Evolutionary conservation across 92 coral and sea anemone genomes (phyloP).

Genomic region (Nematostella vectensis): DNA sequence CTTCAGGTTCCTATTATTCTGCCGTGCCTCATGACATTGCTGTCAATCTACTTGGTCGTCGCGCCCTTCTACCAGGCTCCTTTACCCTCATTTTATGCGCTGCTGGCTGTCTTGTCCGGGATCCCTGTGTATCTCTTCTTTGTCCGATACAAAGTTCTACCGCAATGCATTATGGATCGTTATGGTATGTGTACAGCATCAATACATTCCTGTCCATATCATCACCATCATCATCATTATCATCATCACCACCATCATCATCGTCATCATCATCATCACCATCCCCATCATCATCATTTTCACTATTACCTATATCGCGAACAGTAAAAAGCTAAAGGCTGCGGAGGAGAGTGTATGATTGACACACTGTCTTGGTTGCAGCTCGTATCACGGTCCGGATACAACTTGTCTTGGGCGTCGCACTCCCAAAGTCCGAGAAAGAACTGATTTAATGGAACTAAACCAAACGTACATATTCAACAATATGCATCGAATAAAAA

Average conservation of each 20-base stretch:
- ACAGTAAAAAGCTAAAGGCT: too few relatives aligned
- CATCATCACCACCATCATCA: neutral
- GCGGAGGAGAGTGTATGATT: neutral
- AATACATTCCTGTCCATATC: neutral
- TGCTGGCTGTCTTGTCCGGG: constrained; percentile 39
- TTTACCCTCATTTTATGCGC: constrained; percentile 38
- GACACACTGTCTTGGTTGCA: constrained; percentile 7
- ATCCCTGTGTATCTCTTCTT: constrained; percentile 51
- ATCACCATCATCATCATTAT: neutral
- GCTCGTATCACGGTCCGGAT: constrained; percentile 17
- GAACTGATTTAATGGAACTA: too few relatives aligned
- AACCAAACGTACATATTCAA: too few relatives aligned
- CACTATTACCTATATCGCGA: too few relatives aligned
- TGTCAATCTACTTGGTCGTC: constrained; percentile 56
- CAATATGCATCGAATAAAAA: too few relatives aligned
- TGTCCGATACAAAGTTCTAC: constrained; percentile 41
- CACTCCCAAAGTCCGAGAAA: constrained; percentile 20
- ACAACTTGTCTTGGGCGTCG: constrained; percentile 23
- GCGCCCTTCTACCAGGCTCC: constrained; percentile 72
- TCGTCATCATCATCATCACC: too few relatives aligned
- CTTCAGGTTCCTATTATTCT: constrained; percentile 6
- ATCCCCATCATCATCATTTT: too few relatives aligned
- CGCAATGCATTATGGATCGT: constrained; percentile 26
- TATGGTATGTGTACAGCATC: constrained; percentile 23
- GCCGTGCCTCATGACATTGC: constrained; percentile 33